Evolutionary conservation across 2,888 invertebrate species (phyloP), one percentile per base, ranked within the genome.

Genomic region (Lasioglossum villosulum): DNA sequence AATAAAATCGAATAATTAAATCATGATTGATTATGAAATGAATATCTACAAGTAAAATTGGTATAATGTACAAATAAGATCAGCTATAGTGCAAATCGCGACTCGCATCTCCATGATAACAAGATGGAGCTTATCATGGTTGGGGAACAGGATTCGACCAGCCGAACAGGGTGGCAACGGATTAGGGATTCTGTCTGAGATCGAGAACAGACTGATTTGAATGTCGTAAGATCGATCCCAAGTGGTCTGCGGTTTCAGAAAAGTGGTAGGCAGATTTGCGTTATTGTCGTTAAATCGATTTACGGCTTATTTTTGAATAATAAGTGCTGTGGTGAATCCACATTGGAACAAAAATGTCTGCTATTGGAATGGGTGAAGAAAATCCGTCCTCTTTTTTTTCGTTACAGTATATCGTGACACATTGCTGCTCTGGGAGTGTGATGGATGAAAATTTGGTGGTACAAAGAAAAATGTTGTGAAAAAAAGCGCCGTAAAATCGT

Each of bases 181-280:
- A n/a, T n/a, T 56, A 56, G 56, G 12, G 56, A 56, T 56, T 56
- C 56, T n/a, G n/a, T 56, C 56, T n/a, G 56, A n/a, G 56, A 56
- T 56, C n/a, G 23, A n/a, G 56, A 56, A 56, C 56, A n/a, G 56
- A 56, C n/a, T 56, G n/a, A 56, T 56, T 56, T 56, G 56, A 56
- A 56, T 56, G 10, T 56, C 19, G 8, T 52, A 0, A 48, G 23
- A 48, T 48, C 48, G 48, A 48, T 52, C 48, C 48, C 2, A 52
- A 52, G 48, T 52, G 48, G 48, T 8, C 8, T 52, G 48, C 23
- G 23, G 48, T 8, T 52, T 8, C 48, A 8, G 48, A 52, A 52
- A 19, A 48, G 19, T 48, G 48, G 19, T 48, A 48, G 19, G 6
- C 42, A 45, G 14, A 45, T 45, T 45, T 16, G 48, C 52, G 10